phyloP scores from a whole-genome alignment of 2,888 invertebrate species.

The Lampropteryx suffumata region DNA sequence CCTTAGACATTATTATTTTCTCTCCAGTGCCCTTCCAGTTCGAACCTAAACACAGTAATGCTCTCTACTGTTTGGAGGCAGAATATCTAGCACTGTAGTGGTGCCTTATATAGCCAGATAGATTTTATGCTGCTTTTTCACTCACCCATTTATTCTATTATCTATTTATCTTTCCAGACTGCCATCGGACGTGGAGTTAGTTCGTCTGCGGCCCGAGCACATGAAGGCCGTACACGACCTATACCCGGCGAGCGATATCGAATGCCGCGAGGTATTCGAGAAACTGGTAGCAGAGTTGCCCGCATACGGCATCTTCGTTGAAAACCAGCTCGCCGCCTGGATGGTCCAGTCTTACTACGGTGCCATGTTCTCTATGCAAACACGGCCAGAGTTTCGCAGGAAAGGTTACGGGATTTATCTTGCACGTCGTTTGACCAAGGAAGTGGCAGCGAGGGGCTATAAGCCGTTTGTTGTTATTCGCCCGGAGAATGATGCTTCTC shows the following conservation, averaged over 20 bases:
- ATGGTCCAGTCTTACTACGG: constrained; percentile 96
- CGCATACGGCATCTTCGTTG: constrained; percentile 91
- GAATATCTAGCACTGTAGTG: no score
- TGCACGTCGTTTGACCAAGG: constrained; percentile 85
- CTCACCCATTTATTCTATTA: no score
- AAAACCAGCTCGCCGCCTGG: constrained; percentile 92
- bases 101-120: no score
- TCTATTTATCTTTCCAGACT: constrained; percentile 54
- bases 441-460: constrained; percentile 88
- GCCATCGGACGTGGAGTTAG: constrained; percentile 88
- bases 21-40: no score
- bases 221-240: constrained; percentile 92
- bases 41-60: no score
- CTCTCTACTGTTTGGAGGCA: no score
- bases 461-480: constrained; percentile 92
- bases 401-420: constrained; percentile 90
- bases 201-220: constrained; percentile 89
- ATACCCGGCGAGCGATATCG: constrained; percentile 94
- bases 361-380: constrained; percentile 96
- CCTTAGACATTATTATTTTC: no score
- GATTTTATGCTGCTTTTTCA: no score
- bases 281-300: constrained; percentile 90
- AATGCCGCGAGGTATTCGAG: constrained; percentile 92
- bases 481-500: constrained; percentile 93
- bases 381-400: constrained; percentile 88